Evolutionary conservation across 2,797 vertebrate genomes (phyloP), one percentile per base, ranked within the genome.

Genomic region (Pseudocheirus occidentalis): DNA sequence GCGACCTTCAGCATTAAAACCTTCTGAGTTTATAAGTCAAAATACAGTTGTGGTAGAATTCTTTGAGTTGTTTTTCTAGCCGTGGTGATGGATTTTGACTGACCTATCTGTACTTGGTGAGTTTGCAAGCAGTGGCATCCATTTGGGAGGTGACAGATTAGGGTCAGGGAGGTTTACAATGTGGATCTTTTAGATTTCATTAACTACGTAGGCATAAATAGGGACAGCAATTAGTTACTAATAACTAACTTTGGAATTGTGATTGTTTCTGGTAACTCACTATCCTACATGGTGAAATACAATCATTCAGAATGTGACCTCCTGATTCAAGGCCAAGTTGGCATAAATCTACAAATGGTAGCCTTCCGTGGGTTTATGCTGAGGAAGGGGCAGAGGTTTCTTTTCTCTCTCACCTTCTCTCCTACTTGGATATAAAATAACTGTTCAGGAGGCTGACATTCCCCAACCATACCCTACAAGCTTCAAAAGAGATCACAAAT

Each of bases 221-320:
- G 73, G 53, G 90, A 97, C 95, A 91, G 91, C 91, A 93, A 93
- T 94, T 90, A 66, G 66, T 95, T 96, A 92, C 46, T 94, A 55
- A 96, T 95, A 91, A 58, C 4, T 3, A 89, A 46, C 81, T 40
- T 92, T 11, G 27, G 9, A 54, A 87, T 52, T 90, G 52, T 90
- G 96, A 55, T 91, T 95, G 55, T 96, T 94, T 92, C 87, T 62
- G 94, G 92, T 91, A 95, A 56, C 90, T 55, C 55, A 57, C 16
- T 73, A 95, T 59, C 52, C 73, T 90, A 87, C 34, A 91, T 21
- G 24, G 89, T 81, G 28, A 28, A 93, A 31, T 57, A 21, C 10
- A 55, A 81, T 52, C 90, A 24, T 52, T 28, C 14, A 56, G 90
- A 93, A n/a, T 93, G 31, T 95, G 55, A 95, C 92, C 73, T 24